A percentile compares a stretch with the other conserved stretches of the same genome.
These are phyloP conservation scores for Ictalurus furcatus DNA, from an alignment of 2,113 vertebrate genomes.

Conservation along the genomic window DNA sequence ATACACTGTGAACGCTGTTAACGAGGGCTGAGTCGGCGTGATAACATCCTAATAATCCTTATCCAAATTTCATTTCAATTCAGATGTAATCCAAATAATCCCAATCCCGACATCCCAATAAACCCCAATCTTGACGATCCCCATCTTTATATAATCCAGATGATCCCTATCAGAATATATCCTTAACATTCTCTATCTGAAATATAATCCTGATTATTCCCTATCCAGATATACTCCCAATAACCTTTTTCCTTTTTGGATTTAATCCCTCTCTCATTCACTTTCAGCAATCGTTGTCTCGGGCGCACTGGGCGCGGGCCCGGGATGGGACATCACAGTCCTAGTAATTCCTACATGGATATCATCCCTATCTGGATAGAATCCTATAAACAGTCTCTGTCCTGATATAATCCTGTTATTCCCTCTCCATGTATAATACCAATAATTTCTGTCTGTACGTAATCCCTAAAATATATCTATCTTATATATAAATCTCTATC, in stretches of 20 bases:
- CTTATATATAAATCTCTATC: too few relatives aligned
- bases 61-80: neutral
- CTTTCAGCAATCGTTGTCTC: neutral
- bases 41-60: conserved; percentile 23
- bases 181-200: too few relatives aligned
- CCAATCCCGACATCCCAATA: neutral
- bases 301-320: too few relatives aligned
- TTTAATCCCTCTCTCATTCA: neutral
- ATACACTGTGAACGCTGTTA: conserved; percentile 71
- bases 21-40: conserved; percentile 45
- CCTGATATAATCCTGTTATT: neutral
- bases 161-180: neutral
- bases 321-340: neutral
- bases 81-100: neutral
- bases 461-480: neutral
- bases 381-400: too few relatives aligned
- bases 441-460: neutral
- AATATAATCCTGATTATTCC: neutral
- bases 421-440: neutral
- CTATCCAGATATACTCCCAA: neutral
- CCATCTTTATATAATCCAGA: neutral
- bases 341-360: neutral
- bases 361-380: neutral
- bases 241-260: neutral
- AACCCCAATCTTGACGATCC: neutral